Evolutionary conservation across 1,140 invertebrate genomes (phyloP).

Genomic region (Drosophila sturtevanti): DNA sequence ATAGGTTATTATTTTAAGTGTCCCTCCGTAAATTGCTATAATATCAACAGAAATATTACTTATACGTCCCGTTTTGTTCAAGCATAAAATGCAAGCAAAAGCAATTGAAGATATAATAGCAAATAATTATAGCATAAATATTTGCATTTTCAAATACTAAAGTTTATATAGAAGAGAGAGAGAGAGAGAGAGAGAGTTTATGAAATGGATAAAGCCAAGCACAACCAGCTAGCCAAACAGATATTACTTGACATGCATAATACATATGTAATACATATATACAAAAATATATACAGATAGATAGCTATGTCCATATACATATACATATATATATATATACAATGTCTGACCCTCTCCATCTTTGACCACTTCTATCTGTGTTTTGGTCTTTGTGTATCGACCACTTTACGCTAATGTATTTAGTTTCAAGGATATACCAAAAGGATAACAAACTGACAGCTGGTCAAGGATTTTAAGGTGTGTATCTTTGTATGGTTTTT

Average conservation of each 20-base stretch:
- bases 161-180: constrained; percentile 37
- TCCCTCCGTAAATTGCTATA: neutral
- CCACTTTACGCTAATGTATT: constrained; percentile 56
- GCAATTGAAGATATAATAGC: constrained; percentile 19
- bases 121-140: constrained; percentile 58
- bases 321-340: neutral
- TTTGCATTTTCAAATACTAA: constrained; percentile 20
- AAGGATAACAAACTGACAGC: constrained; percentile 41
- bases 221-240: constrained; percentile 22
- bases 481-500: constrained; percentile 28
- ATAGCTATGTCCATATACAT: neutral
- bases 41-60: constrained; percentile 47
- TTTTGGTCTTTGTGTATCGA: constrained; percentile 17
- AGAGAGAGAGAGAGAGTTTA: constrained; percentile 22
- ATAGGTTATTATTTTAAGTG: neutral
- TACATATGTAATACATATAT: neutral
- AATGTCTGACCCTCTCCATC: neutral
- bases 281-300: neutral
- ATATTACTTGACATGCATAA: constrained; percentile 13
- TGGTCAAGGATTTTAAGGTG: constrained; percentile 71
- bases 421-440: constrained; percentile 57
- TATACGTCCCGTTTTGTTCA: constrained; percentile 47
- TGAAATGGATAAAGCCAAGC: neutral
- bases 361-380: neutral
- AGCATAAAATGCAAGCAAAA: constrained; percentile 46